A percentile compares a stretch with the other conserved stretches of the same genome.
phyloP scores from a whole-genome alignment of 64 coral and sea anemone genomes.

The Exaiptasia diaphana region DNA sequence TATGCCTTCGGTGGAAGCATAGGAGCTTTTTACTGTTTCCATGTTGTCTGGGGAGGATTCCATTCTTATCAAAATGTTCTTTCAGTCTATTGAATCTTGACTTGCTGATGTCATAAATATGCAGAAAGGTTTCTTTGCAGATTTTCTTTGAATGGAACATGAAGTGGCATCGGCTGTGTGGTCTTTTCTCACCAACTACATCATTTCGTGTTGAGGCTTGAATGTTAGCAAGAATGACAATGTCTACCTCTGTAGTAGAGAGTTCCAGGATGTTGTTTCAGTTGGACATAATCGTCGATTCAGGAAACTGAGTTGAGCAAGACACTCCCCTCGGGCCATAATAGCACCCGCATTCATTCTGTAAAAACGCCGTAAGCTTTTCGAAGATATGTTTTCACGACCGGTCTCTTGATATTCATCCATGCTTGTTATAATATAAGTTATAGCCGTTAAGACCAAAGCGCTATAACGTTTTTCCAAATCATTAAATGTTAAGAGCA shows the following conservation, averaged over 20 bases:
- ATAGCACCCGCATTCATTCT: slow-evolving; percentile 3
- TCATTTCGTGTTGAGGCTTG: slow-evolving; percentile 13
- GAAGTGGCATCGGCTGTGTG: slow-evolving; percentile 33
- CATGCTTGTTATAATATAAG: no score
- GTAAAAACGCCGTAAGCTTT: slow-evolving; percentile 11
- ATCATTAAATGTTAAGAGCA: no score
- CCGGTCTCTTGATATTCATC: no score
- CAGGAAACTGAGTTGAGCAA: slow-evolving; percentile 11
- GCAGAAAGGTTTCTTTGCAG: slow-evolving; percentile 52
- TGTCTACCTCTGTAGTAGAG: slow-evolving; percentile 7
- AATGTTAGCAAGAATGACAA: slow-evolving; percentile 47
- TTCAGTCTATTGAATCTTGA: slow-evolving; percentile 28
- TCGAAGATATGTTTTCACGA: not conserved
- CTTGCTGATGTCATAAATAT: slow-evolving; percentile 31
- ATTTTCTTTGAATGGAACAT: slow-evolving; percentile 52
- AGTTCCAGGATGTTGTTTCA: slow-evolving; percentile 25
- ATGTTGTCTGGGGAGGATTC: slow-evolving; percentile 32
- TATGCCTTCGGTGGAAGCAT: slow-evolving; percentile 4
- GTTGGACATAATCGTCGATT: not conserved
- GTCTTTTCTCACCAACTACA: slow-evolving; percentile 33
- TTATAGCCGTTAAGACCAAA: no score
- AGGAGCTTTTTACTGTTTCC: slow-evolving; percentile 50
- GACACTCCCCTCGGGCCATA: not conserved
- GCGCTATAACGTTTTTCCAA: no score
- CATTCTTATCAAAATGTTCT: slow-evolving; percentile 46